A percentile compares a stretch with the other conserved stretches of the same genome.
phyloP scores from a whole-genome alignment of 2,797 vertebrate species.

The Gouania willdenowi region DNA sequence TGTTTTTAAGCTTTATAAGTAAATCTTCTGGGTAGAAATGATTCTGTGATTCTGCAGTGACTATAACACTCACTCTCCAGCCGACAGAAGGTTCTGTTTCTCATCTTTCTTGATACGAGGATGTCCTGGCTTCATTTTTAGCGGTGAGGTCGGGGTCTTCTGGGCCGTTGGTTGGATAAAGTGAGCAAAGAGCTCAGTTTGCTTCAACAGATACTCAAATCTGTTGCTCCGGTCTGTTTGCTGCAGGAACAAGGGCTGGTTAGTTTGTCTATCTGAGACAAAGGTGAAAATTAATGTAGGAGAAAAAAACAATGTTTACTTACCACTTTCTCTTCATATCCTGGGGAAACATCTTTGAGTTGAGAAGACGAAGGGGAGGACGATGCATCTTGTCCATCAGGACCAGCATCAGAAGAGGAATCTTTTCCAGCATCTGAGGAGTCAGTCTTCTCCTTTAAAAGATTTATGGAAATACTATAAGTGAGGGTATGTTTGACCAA shows the following conservation, averaged over 20 bases:
- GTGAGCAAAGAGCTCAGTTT: slow-evolving; percentile 98
- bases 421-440: slow-evolving; percentile 69
- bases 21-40: neutral
- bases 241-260: slow-evolving; percentile 58
- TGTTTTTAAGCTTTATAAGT: too few relatives aligned
- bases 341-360: slow-evolving; percentile 78
- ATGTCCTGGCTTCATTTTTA: slow-evolving; percentile 98
- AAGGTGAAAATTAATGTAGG: too few relatives aligned
- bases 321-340: slow-evolving; percentile 98
- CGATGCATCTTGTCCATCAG: slow-evolving; percentile 78
- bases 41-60: neutral
- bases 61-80: slow-evolving; percentile 88
- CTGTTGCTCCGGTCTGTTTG: slow-evolving; percentile 96
- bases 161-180: slow-evolving; percentile 98
- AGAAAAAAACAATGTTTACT: neutral
- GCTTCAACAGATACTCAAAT: slow-evolving; percentile 98
- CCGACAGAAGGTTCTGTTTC: slow-evolving; percentile 94
- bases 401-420: slow-evolving; percentile 66
- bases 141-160: slow-evolving; percentile 96
- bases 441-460: slow-evolving; percentile 68
- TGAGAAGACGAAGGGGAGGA: slow-evolving; percentile 80
- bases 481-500: too few relatives aligned
- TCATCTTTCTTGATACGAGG: slow-evolving; percentile 96
- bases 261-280: neutral
- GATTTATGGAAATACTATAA: too few relatives aligned